phyloP scores from a whole-genome alignment of 30 jellyfish, hydroid and myxozoan genomes.

The Chironex yamaguchii region DNA sequence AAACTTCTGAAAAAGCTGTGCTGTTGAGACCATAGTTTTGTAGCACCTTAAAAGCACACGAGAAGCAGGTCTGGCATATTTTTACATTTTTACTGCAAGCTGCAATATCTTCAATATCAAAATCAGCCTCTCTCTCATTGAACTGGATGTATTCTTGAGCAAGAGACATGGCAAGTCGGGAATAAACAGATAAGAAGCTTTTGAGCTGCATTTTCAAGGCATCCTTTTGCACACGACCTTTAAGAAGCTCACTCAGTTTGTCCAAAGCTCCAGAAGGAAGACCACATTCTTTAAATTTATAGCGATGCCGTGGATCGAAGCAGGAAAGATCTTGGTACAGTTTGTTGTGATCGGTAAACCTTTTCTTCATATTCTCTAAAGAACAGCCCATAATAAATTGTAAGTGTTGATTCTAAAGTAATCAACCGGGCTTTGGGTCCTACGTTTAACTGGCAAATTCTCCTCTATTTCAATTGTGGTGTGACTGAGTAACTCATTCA shows the following conservation, averaged over 20 bases:
- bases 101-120: not conserved
- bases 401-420: not conserved
- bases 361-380: not conserved
- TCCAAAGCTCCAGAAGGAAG: slow-evolving; percentile 7
- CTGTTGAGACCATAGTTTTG: slow-evolving; percentile 18
- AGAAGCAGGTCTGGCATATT: slow-evolving; percentile 20
- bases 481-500: slow-evolving; percentile 17
- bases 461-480: slow-evolving; percentile 12
- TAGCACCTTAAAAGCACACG: slow-evolving; percentile 55
- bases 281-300: not conserved
- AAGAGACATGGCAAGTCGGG: slow-evolving; percentile 43
- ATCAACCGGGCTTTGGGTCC: not conserved
- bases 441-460: slow-evolving; percentile 28
- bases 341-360: slow-evolving; percentile 6
- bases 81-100: not conserved
- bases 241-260: slow-evolving; percentile 1
- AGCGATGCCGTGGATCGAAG: slow-evolving; percentile 14
- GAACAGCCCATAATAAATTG: slow-evolving; percentile 49
- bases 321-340: slow-evolving; percentile 59
- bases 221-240: slow-evolving; percentile 8
- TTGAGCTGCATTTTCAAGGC: slow-evolving; percentile 38
- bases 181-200: not conserved
- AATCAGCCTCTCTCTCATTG: not conserved
- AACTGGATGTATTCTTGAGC: not conserved
- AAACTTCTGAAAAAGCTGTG: slow-evolving; percentile 33